Conservation (phyloP, 2,113 vertebrate species). For the Mastomys natalensis region DNA sequence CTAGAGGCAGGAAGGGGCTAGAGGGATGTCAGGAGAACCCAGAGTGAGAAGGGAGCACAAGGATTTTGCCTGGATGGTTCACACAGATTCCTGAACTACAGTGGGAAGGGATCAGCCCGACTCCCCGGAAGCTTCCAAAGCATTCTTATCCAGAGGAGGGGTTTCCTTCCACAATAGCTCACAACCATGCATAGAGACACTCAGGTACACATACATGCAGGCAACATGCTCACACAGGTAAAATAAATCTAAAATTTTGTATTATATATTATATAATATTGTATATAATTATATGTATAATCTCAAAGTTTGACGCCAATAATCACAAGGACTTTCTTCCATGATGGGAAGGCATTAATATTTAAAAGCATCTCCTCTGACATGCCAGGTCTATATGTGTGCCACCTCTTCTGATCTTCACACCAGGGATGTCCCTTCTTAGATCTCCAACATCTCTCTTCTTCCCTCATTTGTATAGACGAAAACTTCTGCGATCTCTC, state of each 20-base stretch:
- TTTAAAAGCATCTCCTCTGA: background rate
- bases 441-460: background rate
- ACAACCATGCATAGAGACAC: background rate
- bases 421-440: background rate
- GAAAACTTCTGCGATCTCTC: accelerated
- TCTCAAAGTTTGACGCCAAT: background rate
- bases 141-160: background rate
- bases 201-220: too few relatives aligned
- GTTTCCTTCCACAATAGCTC: background rate
- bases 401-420: background rate
- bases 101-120: background rate
- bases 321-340: background rate
- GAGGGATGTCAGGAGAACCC: background rate
- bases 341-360: too few relatives aligned
- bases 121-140: background rate
- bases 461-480: background rate
- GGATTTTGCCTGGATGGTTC: background rate
- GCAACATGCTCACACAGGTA: background rate
- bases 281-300: background rate
- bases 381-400: accelerated
- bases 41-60: background rate
- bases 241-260: background rate
- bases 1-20: background rate
- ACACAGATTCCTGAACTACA: background rate
- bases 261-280: too few relatives aligned